Evolutionary conservation across 1,140 invertebrate genomes (phyloP).

Genomic region (Ips typographus): DNA sequence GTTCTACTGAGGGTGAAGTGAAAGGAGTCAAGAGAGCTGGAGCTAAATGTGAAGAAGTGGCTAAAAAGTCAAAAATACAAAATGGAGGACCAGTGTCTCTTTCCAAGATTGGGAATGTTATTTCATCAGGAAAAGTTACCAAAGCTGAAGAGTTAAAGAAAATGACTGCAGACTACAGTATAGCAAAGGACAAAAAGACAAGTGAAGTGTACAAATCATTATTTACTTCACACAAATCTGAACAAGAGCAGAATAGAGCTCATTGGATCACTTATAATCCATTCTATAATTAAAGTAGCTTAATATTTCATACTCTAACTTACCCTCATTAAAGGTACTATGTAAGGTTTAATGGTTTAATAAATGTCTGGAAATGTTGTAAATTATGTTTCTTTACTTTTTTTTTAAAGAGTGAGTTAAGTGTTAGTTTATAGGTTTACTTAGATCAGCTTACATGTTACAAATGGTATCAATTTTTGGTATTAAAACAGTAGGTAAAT

Average conservation of each 20-base stretch:
- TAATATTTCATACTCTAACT: too few relatives aligned
- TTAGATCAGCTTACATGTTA: too few relatives aligned
- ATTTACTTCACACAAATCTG: conserved; percentile 87
- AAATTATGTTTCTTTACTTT: not conserved
- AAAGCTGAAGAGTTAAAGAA: conserved; percentile 59
- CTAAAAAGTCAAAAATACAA: conserved; percentile 7
- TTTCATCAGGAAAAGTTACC: conserved; percentile 36
- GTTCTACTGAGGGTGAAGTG: not conserved
- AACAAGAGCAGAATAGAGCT: conserved; percentile 81
- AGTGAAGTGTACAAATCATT: conserved; percentile 93
- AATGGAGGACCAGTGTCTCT: conserved; percentile 3
- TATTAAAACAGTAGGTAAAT: too few relatives aligned
- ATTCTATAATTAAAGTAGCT: conserved; percentile 76
- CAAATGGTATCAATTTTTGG: too few relatives aligned
- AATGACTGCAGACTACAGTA: conserved; percentile 75
- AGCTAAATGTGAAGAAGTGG: not conserved
- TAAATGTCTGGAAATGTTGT: too few relatives aligned
- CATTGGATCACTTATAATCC: conserved; percentile 99
- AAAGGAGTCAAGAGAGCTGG: conserved; percentile 8
- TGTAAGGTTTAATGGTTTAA: too few relatives aligned
- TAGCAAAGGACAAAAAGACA: conserved; percentile 89
- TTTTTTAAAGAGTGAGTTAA: not conserved
- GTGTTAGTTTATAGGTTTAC: too few relatives aligned
- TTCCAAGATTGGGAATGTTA: conserved; percentile 39
- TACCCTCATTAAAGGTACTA: too few relatives aligned